Base-by-base conservation (phyloP, 53 echinoderm and acorn worm genomes). In the Echinometra lucunter region DNA sequence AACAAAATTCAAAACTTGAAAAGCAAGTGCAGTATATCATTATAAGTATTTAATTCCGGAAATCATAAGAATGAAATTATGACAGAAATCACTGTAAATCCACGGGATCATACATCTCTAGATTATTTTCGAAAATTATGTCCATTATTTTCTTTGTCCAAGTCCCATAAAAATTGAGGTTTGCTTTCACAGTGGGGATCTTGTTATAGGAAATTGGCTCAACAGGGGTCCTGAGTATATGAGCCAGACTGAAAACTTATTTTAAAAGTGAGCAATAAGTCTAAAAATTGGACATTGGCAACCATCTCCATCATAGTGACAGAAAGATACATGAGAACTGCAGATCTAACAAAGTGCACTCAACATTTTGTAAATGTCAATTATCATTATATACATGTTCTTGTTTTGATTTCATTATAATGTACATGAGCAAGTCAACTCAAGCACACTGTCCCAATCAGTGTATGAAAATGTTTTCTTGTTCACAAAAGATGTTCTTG, bases 171-270 rank as follows among this genome's bases (percentile, higher is more conserved):
- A 85, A 49, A n/a, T 49, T 85, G 85, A 85, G 66, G 91, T 91
- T 91, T 91, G 17, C 16, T 45, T 19, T 91, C 91, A 45, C 91
- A 45, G 44, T 67, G 63, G 91, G 91, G 30, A 49, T 9, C 69
- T 69, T 91, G 91, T 91, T 44, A 66, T 45, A 91, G 91, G 91
- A 91, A 91, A 91, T 91, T 91, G 91, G 15, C 91, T 67, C 91
- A 21, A 66, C 45, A 69, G 91, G 91, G 91, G 91, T 91, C 42
- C 17, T 6, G 6, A 72, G 17, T 44, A 57, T n/a, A n/a, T 89
- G 63, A 17, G 58, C 58, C 58, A 60, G 49, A 85, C 37, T 47
- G 49, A 49, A 49, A 49, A 28, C 45, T 82, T n/a, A n/a, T n/a
- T n/a, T n/a, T n/a, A n/a, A n/a, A n/a, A n/a, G n/a, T 72, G 72